These are phyloP conservation scores for Okamejei kenojei DNA, from an alignment of 2,797 vertebrate species.

Conservation along the genomic window DNA sequence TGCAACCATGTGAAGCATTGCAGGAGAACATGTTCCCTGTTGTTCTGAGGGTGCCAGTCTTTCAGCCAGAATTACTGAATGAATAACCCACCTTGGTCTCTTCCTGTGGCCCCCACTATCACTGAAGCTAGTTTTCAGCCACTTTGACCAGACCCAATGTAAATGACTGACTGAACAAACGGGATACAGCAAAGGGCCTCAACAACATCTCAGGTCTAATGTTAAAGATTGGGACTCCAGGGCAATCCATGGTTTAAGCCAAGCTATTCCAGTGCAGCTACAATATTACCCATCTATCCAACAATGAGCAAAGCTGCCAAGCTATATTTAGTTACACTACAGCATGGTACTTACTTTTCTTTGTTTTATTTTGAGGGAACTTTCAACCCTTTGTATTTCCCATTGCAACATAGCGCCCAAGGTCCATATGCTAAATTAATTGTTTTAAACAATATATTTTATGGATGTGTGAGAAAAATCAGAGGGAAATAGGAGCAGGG, in stretches of 20 bases:
- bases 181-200: background rate
- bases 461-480: background rate
- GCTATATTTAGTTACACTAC: background rate
- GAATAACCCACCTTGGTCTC: too few species aligned
- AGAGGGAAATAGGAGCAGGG: background rate
- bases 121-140: background rate
- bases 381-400: background rate
- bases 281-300: too few species aligned
- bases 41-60: too few species aligned
- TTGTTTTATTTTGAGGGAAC: background rate
- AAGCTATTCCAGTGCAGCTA: too few species aligned
- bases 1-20: too few species aligned
- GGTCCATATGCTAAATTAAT: background rate
- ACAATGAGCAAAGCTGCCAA: background rate
- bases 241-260: background rate
- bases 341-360: background rate
- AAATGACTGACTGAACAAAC: background rate
- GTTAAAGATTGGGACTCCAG: background rate
- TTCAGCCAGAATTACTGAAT: too few species aligned
- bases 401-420: background rate
- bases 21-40: too few species aligned
- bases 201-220: background rate
- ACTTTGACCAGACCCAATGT: background rate
- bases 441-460: background rate
- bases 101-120: background rate